A percentile compares a stretch with the other conserved stretches of the same genome.
These are phyloP conservation scores for Leptinotarsa rubiginosa DNA, from an alignment of 2,888 invertebrate genomes.

Conservation along the genomic window DNA sequence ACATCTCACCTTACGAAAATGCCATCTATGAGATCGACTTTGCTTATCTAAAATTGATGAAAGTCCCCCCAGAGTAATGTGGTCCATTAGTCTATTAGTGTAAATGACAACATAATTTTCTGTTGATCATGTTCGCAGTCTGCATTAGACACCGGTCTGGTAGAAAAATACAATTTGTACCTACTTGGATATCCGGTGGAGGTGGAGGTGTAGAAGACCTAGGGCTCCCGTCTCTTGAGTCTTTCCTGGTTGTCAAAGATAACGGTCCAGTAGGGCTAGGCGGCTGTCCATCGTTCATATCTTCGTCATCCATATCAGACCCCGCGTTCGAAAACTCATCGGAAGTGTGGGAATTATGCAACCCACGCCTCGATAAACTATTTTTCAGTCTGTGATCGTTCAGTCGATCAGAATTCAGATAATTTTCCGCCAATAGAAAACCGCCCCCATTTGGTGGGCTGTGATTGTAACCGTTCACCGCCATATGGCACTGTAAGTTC, in stretches of 20 bases:
- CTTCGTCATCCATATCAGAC: conserved; percentile 79
- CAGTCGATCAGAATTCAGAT: conserved; percentile 66
- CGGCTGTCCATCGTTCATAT: conserved; percentile 69
- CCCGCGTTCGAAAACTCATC: conserved; percentile 76
- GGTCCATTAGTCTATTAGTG: too few species aligned
- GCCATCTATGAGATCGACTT: too few species aligned
- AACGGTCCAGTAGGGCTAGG: conserved; percentile 78
- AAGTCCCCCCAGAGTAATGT: too few species aligned
- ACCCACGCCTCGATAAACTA: conserved; percentile 71
- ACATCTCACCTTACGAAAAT: too few species aligned
- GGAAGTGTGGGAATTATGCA: conserved; percentile 73
- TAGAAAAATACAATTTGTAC: conserved; percentile 43
- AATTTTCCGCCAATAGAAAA: conserved; percentile 73
- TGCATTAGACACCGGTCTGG: not conserved
- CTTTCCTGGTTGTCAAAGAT: conserved; percentile 76
- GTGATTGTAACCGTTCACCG: conserved; percentile 76
- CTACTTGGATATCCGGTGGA: conserved; percentile 62
- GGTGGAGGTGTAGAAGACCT: conserved; percentile 64
- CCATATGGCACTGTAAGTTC: conserved; percentile 72
- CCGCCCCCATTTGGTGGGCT: conserved; percentile 75
- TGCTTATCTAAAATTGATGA: too few species aligned
- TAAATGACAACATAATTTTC: too few species aligned
- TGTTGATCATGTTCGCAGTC: not conserved
- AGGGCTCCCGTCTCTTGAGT: conserved; percentile 68
- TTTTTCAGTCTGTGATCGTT: conserved; percentile 75